Conservation (phyloP, 2,113 vertebrate species). For the Meleagris gallopavo region DNA sequence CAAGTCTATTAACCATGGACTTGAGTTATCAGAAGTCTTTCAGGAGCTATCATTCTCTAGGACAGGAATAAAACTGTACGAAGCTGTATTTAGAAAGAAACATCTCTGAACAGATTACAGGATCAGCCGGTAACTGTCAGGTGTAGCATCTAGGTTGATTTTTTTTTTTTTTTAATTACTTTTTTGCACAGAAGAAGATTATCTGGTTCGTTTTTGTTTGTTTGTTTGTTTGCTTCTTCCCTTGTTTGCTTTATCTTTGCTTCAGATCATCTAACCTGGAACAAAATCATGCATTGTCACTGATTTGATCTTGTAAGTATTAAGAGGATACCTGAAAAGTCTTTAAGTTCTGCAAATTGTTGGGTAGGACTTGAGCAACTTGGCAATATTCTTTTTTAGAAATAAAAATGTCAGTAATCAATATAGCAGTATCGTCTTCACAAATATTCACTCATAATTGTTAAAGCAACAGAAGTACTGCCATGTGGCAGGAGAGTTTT, state of each 20-base stretch:
- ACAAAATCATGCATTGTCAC: not conserved
- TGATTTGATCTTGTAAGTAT: not conserved
- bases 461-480: not conserved
- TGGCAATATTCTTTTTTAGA: not conserved
- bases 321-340: not conserved
- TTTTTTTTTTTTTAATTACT: not conserved
- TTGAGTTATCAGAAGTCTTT: not conserved
- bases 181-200: not conserved
- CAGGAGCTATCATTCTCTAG: not conserved
- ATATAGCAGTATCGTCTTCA: not conserved
- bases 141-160: not conserved
- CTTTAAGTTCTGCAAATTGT: not conserved
- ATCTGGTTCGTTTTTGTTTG: not conserved
- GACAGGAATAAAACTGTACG: not conserved
- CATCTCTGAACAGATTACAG: not conserved
- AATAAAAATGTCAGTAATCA: not conserved
- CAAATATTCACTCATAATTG: not conserved
- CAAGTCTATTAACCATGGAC: not conserved
- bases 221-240: too few species aligned
- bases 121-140: fast-evolving
- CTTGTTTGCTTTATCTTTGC: not conserved
- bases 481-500: not conserved
- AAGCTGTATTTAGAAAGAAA: not conserved
- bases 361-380: not conserved
- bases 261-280: not conserved